phyloP scores from a whole-genome alignment of 2,888 invertebrate species.

The Celastrina argiolus region DNA sequence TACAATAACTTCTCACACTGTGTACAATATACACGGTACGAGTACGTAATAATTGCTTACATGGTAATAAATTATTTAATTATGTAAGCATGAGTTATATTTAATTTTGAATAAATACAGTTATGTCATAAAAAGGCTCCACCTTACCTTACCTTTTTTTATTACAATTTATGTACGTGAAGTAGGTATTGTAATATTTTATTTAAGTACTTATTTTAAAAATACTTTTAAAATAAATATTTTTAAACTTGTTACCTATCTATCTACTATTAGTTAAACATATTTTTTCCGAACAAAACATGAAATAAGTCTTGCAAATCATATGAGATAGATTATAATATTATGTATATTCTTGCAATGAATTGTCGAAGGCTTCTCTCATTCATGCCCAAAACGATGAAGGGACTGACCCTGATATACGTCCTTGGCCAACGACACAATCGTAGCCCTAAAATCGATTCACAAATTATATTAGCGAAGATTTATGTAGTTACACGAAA shows the following conservation, averaged over 20 bases:
- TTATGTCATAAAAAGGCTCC: background rate
- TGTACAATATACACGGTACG: too few species aligned
- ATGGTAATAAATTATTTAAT: background rate
- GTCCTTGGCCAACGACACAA: background rate
- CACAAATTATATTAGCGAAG: background rate
- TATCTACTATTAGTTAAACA: background rate
- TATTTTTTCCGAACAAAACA: background rate
- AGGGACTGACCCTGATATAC: background rate
- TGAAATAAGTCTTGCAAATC: background rate
- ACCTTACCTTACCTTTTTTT: background rate
- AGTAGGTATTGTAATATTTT: too few species aligned
- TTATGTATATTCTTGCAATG: background rate
- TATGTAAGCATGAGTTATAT: background rate
- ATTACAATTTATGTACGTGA: too few species aligned
- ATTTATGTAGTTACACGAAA: background rate
- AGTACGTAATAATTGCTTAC: background rate
- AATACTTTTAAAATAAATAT: too few species aligned
- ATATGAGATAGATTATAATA: background rate
- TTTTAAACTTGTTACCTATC: too few species aligned
- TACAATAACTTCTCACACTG: background rate
- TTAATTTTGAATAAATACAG: background rate
- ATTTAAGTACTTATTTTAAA: too few species aligned
- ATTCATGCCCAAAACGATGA: constrained; percentile 8
- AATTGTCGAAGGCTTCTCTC: background rate
- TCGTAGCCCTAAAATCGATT: background rate